Percentiles rank a stretch among this genome's conserved stretches.
Evolutionary conservation across 1,140 invertebrate genomes (phyloP).

Genomic region (Grapholita molesta): DNA sequence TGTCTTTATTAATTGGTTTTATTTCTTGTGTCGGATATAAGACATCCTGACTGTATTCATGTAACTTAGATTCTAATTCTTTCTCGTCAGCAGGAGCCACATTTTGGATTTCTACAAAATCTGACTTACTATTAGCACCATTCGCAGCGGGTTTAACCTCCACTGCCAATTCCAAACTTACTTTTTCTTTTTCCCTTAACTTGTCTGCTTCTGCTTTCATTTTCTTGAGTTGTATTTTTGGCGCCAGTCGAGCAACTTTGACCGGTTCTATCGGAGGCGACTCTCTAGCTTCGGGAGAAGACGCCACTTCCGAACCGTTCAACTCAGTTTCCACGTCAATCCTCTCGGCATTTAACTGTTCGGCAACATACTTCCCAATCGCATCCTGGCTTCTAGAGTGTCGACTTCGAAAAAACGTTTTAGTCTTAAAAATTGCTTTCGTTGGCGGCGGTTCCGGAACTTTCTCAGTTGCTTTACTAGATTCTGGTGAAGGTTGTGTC

Average conservation of each 20-base stretch:
- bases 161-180: constrained; percentile 30
- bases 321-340: constrained; percentile 60
- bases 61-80: constrained; percentile 19
- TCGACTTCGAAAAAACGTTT: constrained; percentile 77
- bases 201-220: constrained; percentile 69
- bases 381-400: constrained; percentile 77
- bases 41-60: constrained; percentile 24
- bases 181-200: constrained; percentile 53
- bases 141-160: not conserved
- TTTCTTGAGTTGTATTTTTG: constrained; percentile 76
- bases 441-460: constrained; percentile 50
- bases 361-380: constrained; percentile 76
- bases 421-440: constrained; percentile 75
- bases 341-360: constrained; percentile 66
- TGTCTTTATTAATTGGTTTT: constrained; percentile 34
- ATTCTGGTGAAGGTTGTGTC: constrained; percentile 54
- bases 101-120: not conserved
- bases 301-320: constrained; percentile 53
- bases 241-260: constrained; percentile 66
- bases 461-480: constrained; percentile 38
- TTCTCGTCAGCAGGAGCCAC: not conserved
- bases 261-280: constrained; percentile 60
- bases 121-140: constrained; percentile 4
- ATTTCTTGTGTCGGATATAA: constrained; percentile 44
- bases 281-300: constrained; percentile 53